Evolutionary conservation across 2,113 vertebrate genomes (phyloP), one percentile per base, ranked within the genome.

Genomic region (Nothobranchius kuhntae): DNA sequence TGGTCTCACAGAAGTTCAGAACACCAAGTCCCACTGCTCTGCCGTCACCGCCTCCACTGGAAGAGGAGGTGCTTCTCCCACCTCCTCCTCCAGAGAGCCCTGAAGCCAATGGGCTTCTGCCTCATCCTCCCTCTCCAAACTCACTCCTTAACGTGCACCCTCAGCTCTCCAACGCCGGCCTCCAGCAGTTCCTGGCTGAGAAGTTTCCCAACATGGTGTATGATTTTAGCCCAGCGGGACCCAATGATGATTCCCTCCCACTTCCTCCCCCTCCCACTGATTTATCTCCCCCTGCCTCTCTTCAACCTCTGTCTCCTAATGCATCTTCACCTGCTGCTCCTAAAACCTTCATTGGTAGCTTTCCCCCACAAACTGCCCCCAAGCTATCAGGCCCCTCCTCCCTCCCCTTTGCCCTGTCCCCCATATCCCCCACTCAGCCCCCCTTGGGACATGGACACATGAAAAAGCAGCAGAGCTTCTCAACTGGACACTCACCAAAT

Each of bases 161-260:
- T 21, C 78, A 78, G 4, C 87, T 93, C 30, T 87, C 83, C 65
- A 91, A 91, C 64, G 61, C 79, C 0, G 90, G 92, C 51, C 89
- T 93, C 11, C 92, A 93, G 68, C 84, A 93, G 57, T 91, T 92
- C 81, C 80, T 94, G 75, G 47, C 93, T 0, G 91, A 95, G 35
- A 96, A 96, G 89, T 95, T 95, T 52, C 94, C 95, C 46, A 93
- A 94, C 45, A 91, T 95, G 72, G 93, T 89, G 61, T 94, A 94
- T 12, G 94, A 91, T 36, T 75, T 86, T 40, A 71, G 30, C 52
- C 52, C 68, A 2, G 24, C 61, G 0, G 24, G 3, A 1, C 0
- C 4, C 0, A 73, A 77, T 3, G 80, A 81, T 0, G 26, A 36
- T 2, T 61, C 74, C n/a, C 65, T 85, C 15, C 84, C 47, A 2